phyloP scores from a whole-genome alignment of 2,797 vertebrate genomes.

The Aeoliscus strigatus region DNA sequence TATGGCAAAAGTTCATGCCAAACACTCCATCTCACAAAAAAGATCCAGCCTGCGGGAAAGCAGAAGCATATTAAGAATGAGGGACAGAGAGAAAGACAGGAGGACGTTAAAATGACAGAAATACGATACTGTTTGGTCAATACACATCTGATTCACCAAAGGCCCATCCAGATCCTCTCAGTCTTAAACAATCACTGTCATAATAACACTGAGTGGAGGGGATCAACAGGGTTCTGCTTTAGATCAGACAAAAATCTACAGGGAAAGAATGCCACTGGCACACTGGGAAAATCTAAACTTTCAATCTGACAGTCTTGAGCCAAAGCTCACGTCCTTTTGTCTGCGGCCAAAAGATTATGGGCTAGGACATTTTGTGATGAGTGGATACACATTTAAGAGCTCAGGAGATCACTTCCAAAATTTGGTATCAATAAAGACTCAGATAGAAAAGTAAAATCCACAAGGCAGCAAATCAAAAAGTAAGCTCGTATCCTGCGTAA shows the following conservation, averaged over 20 bases:
- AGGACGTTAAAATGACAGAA: conserved; percentile 58
- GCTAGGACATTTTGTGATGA: conserved; percentile 58
- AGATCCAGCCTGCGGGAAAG: conserved; percentile 51
- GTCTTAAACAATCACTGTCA: conserved; percentile 63
- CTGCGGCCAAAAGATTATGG: conserved; percentile 65
- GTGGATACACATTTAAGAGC: conserved; percentile 59
- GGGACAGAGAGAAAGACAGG: conserved; percentile 44
- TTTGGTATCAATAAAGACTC: conserved; percentile 66
- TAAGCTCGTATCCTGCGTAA: conserved; percentile 56
- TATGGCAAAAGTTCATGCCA: conserved; percentile 76
- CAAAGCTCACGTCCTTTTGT: conserved; percentile 49
- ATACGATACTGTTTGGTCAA: conserved; percentile 53
- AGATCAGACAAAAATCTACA: conserved; percentile 52
- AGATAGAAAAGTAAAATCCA: conserved; percentile 46
- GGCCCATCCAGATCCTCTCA: conserved; percentile 41
- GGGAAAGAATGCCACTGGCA: conserved; percentile 36
- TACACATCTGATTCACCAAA: conserved; percentile 49
- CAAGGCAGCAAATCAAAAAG: conserved; percentile 58
- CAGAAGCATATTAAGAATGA: conserved; percentile 45
- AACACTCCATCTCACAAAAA: conserved; percentile 64
- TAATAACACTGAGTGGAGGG: conserved; percentile 47
- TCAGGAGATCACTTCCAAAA: conserved; percentile 51
- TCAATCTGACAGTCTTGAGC: conserved; percentile 31
- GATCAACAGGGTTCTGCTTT: conserved; percentile 64
- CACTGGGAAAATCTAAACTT: conserved; percentile 46